These are phyloP conservation scores for human DNA, from an alignment of 2,113 vertebrate genomes.

Conservation along the genomic window GRCh38 chr7:36672001-36672500, in stretches of 20 bases:
- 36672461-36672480: no score
- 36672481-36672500: no score
- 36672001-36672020: not conserved
- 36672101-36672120: not conserved
- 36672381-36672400: no score
- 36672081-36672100: not conserved
- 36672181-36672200: accelerated
- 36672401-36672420: no score
- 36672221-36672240: not conserved
- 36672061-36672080: not conserved
- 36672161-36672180: not conserved
- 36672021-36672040: not conserved
- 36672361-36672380: no score
- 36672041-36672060: not conserved
- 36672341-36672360: not conserved
- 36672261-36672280: not conserved
- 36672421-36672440: no score
- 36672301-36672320: not conserved
- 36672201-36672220: not conserved
- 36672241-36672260: not conserved
- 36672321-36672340: not conserved
- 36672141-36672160: not conserved
- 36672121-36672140: not conserved
- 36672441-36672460: no score
- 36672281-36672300: not conserved